Percentiles rank a stretch among this genome's conserved stretches.
Evolutionary conservation across 2,888 invertebrate species (phyloP).

Genomic region (Andrena camellia): DNA sequence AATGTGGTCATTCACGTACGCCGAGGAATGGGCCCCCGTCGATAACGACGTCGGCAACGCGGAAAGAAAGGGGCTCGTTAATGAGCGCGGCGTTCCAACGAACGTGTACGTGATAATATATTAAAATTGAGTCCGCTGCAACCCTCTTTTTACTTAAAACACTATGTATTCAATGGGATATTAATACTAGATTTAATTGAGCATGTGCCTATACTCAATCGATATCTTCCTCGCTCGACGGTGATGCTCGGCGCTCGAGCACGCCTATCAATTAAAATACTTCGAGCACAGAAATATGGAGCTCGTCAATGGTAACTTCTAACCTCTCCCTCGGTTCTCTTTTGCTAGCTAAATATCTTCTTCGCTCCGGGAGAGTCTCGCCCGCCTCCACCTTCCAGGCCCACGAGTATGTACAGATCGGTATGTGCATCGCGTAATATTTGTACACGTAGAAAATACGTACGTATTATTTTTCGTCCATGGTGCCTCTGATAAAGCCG

Average conservation of each 20-base stretch:
- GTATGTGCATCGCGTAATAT: conserved; percentile 16
- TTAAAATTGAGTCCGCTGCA: conserved; percentile 76
- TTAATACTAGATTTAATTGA: conserved; percentile 35
- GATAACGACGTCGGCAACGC: not conserved
- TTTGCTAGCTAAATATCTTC: conserved; percentile 3
- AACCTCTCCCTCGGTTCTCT: not conserved
- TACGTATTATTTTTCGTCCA: conserved; percentile 3
- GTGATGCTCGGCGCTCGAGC: not conserved
- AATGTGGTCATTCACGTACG: not conserved
- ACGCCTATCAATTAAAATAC: conserved; percentile 9
- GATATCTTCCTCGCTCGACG: not conserved
- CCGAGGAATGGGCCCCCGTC: not conserved
- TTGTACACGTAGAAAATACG: conserved; percentile 35
- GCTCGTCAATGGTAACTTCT: conserved; percentile 6
- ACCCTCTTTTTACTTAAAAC: conserved; percentile 64
- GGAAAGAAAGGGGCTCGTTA: not conserved
- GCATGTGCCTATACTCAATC: conserved; percentile 25
- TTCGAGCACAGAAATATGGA: conserved; percentile 1
- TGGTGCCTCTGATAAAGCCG: not conserved
- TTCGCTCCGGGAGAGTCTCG: not conserved
- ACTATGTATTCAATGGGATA: conserved; percentile 37
- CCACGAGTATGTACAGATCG: conserved; percentile 14
- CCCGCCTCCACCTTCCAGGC: not conserved
- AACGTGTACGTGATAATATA: conserved; percentile 31
- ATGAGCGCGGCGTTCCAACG: not conserved